A percentile compares a stretch with the other conserved stretches of the same genome.
Conservation (phyloP, 2,797 vertebrate genomes). For the Peromyscus melanophrys region DNA sequence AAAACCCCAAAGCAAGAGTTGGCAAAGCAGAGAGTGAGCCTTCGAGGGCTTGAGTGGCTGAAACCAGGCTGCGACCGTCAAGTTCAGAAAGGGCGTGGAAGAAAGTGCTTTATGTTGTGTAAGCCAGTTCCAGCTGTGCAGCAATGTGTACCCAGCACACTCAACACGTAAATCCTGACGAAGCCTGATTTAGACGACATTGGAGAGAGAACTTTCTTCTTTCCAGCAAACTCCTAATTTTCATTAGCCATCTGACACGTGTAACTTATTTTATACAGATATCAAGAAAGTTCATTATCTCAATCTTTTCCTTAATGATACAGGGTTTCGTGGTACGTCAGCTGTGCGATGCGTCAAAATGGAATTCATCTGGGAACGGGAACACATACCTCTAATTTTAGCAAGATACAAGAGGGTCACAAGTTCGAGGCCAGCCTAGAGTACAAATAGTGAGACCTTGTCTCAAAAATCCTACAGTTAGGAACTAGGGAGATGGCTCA, state of each 20-base stretch:
- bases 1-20: neutral
- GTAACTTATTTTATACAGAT: conserved; percentile 51
- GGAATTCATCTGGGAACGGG: conserved; percentile 8
- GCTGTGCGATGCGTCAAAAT: conserved; percentile 15
- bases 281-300: conserved; percentile 68
- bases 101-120: neutral
- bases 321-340: conserved; percentile 54
- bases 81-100: neutral
- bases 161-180: neutral
- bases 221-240: conserved; percentile 46
- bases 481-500: neutral
- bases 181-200: neutral
- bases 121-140: neutral
- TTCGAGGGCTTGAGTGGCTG: neutral
- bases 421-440: neutral
- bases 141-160: neutral
- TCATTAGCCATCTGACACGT: neutral
- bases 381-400: neutral
- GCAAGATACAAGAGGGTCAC: neutral
- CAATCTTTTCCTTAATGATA: conserved; percentile 73
- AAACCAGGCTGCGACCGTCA: neutral
- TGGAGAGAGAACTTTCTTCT: neutral
- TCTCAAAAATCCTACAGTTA: neutral
- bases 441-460: neutral
- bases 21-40: neutral